Evolutionary conservation across 2,888 invertebrate genomes (phyloP), one percentile per base, ranked within the genome.

Genomic region (Philhelius pedissequus): DNA sequence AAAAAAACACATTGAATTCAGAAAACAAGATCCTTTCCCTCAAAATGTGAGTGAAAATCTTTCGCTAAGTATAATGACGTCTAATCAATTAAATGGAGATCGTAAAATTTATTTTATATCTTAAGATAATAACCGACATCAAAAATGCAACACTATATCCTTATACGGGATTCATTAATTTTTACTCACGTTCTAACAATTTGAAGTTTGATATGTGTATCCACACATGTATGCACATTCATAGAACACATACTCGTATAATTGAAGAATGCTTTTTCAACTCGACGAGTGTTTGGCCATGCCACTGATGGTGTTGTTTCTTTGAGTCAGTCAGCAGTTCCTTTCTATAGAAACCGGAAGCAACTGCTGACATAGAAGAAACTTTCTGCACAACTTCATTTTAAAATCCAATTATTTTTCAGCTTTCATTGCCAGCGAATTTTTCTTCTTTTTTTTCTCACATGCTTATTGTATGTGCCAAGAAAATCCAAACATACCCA

Each of bases 391-490:
- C 64, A 56, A 66, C 56, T 66, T 56, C 74, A 79, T 75, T 45
- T 70, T 71, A 70, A 70, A 84, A 84, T 84, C 83, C 78, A 84
- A 84, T 79, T 84, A 84, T 75, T 79, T 75, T 35, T 43, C 58
- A 71, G 75, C 75, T 66, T 74, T 62, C 43, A 62, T 62, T 62
- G 62, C 43, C 43, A 62, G 40, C 58, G 73, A 69, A 69, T 54
- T 64, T 62, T 74, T 32, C 64, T 22, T 35, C 11, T 15, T 11
- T 13, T 58, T 38, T n/a, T 9, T 7, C 15, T 4, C 11, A 4
- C 4, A 5, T 27, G 20, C 48, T 13, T 48, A 4, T 22, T 48
- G n/a, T 35, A 52, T 82, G 66, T 68, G 43, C 62, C 66, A 62
- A 66, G 54, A 48, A 52, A 76, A 60, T 66, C 52, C 70, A 64